These are phyloP conservation scores for Gallinago jamesoni DNA, from an alignment of 2,113 vertebrate species.

Conservation along the genomic window DNA sequence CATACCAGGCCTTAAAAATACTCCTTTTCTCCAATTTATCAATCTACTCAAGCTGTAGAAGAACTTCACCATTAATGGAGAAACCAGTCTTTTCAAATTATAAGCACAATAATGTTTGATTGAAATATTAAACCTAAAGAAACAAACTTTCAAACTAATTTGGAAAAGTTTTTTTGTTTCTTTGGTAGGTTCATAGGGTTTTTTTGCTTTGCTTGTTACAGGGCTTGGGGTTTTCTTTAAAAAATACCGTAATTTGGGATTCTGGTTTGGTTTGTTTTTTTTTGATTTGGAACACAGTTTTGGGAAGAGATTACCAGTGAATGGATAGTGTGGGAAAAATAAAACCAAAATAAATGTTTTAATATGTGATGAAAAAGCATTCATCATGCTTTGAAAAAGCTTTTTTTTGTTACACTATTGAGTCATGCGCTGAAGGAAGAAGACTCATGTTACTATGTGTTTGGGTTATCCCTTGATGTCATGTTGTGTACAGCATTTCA, in stretches of 20 bases:
- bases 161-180: background rate
- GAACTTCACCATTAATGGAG: background rate
- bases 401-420: background rate
- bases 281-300: background rate
- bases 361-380: background rate
- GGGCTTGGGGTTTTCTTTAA: background rate
- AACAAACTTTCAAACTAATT: background rate
- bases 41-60: background rate
- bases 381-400: background rate
- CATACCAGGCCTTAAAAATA: background rate
- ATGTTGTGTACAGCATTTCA: background rate
- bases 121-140: background rate
- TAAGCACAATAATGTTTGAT: background rate
- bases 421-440: background rate
- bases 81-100: background rate
- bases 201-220: background rate
- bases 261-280: background rate
- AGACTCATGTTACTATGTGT: background rate
- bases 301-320: background rate
- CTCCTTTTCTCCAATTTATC: background rate
- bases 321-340: background rate
- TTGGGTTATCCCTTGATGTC: background rate
- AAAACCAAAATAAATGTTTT: background rate
- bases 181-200: rapidly evolving
- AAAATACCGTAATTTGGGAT: background rate